Percentiles rank a stretch among this genome's conserved stretches.
Conservation (phyloP, 2,888 invertebrate genomes). For the Darwinula stevensoni region DNA sequence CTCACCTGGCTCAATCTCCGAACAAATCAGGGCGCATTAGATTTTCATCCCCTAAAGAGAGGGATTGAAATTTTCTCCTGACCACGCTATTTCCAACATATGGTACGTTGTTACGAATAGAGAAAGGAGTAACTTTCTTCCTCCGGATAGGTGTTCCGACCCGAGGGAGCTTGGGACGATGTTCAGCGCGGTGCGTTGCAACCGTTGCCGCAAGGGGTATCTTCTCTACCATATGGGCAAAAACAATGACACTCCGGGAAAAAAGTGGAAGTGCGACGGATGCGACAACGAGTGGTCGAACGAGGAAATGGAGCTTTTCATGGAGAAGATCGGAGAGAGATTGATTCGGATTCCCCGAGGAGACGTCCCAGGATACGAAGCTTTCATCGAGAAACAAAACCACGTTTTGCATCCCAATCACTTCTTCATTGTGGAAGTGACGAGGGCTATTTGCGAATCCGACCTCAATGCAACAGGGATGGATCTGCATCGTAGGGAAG, state of each 20-base stretch:
- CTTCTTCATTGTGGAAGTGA: background rate
- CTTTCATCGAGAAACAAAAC: background rate
- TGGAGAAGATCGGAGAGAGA: slow-evolving; percentile 1
- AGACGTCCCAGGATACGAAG: background rate
- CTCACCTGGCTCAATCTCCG: no score
- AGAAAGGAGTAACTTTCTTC: no score
- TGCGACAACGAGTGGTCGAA: background rate
- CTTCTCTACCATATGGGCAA: no score
- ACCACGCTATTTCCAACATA: no score
- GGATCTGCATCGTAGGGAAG: no score
- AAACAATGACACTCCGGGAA: background rate
- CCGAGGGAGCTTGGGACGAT: background rate
- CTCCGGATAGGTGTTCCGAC: background rate
- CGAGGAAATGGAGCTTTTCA: background rate
- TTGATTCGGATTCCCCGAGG: background rate
- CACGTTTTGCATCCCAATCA: slow-evolving; percentile 1
- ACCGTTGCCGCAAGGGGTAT: background rate
- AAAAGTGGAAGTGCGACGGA: background rate
- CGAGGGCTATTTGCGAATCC: no score
- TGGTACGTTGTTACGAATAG: no score
- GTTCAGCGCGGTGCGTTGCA: background rate
- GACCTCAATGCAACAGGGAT: no score
- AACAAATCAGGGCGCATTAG: no score
- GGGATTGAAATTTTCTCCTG: no score
- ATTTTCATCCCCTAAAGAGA: no score